phyloP scores from a whole-genome alignment of 1,140 invertebrate genomes.

The Trichonephila inaurata region DNA sequence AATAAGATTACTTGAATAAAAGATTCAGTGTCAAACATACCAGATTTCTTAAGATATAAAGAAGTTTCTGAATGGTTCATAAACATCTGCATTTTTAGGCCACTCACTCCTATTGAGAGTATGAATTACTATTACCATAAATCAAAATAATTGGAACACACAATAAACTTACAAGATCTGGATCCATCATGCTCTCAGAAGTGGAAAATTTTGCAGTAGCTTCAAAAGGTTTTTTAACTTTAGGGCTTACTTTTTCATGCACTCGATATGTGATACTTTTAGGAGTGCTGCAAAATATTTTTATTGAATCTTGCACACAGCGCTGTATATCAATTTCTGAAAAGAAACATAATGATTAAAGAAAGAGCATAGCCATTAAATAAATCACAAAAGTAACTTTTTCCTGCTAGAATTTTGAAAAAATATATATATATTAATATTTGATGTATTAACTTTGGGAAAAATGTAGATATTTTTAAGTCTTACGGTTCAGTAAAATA shows the following conservation, averaged over 20 bases:
- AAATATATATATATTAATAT: too few species aligned
- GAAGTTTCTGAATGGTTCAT: too few species aligned
- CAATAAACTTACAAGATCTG: slow-evolving; percentile 43
- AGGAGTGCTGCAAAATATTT: slow-evolving; percentile 92
- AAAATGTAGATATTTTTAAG: too few species aligned
- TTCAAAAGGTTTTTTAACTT: slow-evolving; percentile 67
- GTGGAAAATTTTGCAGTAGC: slow-evolving; percentile 45
- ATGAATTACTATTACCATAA: background rate
- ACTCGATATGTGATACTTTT: slow-evolving; percentile 92
- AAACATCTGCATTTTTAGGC: too few species aligned
- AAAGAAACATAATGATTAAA: slow-evolving; percentile 75
- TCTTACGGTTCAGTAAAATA: too few species aligned
- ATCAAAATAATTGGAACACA: background rate
- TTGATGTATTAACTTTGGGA: too few species aligned
- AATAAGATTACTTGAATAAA: too few species aligned
- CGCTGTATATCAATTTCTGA: slow-evolving; percentile 95
- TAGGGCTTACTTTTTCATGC: slow-evolving; percentile 83
- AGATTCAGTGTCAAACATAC: too few species aligned
- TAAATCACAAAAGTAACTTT: too few species aligned
- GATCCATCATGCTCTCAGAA: slow-evolving; percentile 8
- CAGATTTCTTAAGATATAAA: too few species aligned
- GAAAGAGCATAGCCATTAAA: too few species aligned
- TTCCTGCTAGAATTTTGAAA: too few species aligned
- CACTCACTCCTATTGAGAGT: background rate
- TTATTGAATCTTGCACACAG: slow-evolving; percentile 93